Base-by-base conservation (phyloP, 2,888 invertebrate species). In the Orthonevra nobilis region DNA sequence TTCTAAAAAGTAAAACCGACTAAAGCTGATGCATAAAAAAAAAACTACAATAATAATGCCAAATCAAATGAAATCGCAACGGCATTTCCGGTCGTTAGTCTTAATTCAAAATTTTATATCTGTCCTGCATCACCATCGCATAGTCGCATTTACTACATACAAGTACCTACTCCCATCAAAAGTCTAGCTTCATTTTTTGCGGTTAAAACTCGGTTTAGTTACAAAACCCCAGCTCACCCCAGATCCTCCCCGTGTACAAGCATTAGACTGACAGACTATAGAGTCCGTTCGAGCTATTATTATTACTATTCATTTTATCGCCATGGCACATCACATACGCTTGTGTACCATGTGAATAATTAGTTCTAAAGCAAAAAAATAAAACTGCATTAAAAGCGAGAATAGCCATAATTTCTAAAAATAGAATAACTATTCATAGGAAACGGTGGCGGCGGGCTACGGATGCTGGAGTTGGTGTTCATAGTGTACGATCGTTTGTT, bases 51-150 rank as follows among this genome's bases (percentile, higher is more conserved):
- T n/a, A 12, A 23, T 4, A 23, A 23, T 4, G 5, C 17, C 26
- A 50, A 44, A 70, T 56, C 54, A 56, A 58, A 58, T 70, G 61
- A 70, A 64, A 70, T 77, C 75, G 64, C 52, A 50, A 30, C 9
- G 70, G 75, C 58, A 77, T 77, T 77, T 77, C 75, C 75, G 70
- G 75, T 77, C 75, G 75, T 75, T 75, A 69, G 63, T 48, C 69
- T 75, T 70, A 63, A 75, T 75, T 75, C 75, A 69, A 75, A n/a
- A n/a, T n/a, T n/a, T n/a, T n/a, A 70, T 63, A 60, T 70, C 56
- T 50, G 63, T 56, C 28, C 17, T 40, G 61, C 61, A 50, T 26
- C 42, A 75, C 61, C 61, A 69, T 56, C 56, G 38, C 40, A 42
- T 42, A 14, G 38, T 20, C 54, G 50, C 42, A 14, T 63, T n/a